Percentiles rank a stretch among this genome's conserved stretches.
These are phyloP conservation scores for Spermophilus dauricus DNA, from an alignment of 2,113 vertebrate genomes.

Conservation along the genomic window DNA sequence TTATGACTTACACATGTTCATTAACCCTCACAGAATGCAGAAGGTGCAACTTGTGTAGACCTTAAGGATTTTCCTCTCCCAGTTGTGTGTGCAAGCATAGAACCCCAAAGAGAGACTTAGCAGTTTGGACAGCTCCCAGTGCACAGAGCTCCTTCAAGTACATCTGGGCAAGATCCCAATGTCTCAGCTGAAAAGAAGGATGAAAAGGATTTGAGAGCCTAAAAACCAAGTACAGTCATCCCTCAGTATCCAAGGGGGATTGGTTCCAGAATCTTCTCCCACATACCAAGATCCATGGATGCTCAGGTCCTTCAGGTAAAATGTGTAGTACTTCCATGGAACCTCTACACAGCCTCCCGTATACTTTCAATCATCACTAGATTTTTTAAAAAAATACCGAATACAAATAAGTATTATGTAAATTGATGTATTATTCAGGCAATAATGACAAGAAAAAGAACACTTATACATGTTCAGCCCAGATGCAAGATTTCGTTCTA, in stretches of 20 bases:
- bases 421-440: neutral
- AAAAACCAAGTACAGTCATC: neutral
- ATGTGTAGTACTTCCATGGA: neutral
- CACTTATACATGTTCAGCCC: neutral
- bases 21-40: no score
- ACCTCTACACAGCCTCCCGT: neutral
- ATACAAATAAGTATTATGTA: neutral
- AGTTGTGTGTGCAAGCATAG: no score
- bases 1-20: neutral
- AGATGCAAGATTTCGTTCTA: neutral
- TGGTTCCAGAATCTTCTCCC: neutral
- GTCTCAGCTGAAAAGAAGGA: neutral
- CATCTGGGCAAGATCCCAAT: neutral
- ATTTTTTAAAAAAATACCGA: neutral
- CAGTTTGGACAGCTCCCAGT: fast-evolving
- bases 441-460: neutral
- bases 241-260: no score
- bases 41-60: neutral
- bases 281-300: neutral
- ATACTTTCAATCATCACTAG: neutral
- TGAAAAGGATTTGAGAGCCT: neutral
- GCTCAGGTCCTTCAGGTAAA: neutral
- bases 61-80: neutral
- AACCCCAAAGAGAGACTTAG: neutral
- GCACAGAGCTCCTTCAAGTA: fast-evolving